Evolutionary conservation across 2,113 vertebrate genomes (phyloP).

Genomic region (Xenopus tropicalis): DNA sequence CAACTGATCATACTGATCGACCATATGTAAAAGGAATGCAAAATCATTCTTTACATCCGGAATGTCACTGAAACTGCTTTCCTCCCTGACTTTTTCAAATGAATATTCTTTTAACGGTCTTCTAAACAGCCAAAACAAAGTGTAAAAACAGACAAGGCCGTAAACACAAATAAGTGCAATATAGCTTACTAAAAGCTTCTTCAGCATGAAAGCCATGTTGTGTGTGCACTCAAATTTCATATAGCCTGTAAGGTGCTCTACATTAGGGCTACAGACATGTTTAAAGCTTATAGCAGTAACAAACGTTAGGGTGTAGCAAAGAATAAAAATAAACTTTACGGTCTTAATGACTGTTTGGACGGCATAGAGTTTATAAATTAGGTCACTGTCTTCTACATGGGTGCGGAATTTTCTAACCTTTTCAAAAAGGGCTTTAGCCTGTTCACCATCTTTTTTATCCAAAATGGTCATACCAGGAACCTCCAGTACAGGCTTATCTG

Average conservation of each 20-base stretch:
- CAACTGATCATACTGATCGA: constrained; percentile 94
- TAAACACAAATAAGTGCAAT: constrained; percentile 93
- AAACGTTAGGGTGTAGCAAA: constrained; percentile 92
- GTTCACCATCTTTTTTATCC: constrained; percentile 96
- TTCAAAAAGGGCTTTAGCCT: constrained; percentile 96
- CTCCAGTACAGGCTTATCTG: constrained; percentile 88
- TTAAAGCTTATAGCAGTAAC: constrained; percentile 90
- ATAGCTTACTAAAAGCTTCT: constrained; percentile 94
- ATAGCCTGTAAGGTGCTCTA: constrained; percentile 93
- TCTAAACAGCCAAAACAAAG: constrained; percentile 93
- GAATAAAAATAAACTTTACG: constrained; percentile 92
- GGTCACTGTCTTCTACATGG: constrained; percentile 93
- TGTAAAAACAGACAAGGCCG: constrained; percentile 91
- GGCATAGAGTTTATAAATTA: constrained; percentile 95
- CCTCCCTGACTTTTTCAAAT: constrained; percentile 94
- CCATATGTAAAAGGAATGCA: constrained; percentile 97
- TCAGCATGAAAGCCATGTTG: constrained; percentile 97
- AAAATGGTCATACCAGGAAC: constrained; percentile 93
- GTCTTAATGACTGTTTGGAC: constrained; percentile 95
- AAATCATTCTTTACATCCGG: constrained; percentile 98
- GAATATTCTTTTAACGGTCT: constrained; percentile 95
- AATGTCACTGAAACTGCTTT: constrained; percentile 97
- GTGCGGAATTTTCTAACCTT: constrained; percentile 95
- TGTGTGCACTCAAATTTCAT: constrained; percentile 88
- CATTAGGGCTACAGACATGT: constrained; percentile 82